phyloP scores from a whole-genome alignment of 2,797 vertebrate genomes.

The Myotis findleyi region DNA sequence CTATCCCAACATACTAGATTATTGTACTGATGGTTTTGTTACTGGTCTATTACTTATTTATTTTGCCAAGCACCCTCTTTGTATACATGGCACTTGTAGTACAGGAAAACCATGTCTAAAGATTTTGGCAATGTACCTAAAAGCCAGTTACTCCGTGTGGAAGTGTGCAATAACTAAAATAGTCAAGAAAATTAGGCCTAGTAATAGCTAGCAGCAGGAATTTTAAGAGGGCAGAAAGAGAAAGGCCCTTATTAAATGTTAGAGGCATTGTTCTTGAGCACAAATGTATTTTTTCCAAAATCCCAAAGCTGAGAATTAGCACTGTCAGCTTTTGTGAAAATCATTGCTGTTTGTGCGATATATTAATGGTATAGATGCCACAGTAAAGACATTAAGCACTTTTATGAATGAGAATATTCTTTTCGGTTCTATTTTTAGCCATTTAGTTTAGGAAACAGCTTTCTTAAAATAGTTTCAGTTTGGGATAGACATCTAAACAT shows the following conservation, averaged over 20 bases:
- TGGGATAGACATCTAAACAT: background rate
- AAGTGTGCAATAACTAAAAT: background rate
- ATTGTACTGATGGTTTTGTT: background rate
- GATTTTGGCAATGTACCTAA: background rate
- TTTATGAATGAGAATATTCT: background rate
- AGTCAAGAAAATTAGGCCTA: background rate
- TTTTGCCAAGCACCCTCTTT: background rate
- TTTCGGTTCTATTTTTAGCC: conserved; percentile 13
- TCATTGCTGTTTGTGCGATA: background rate
- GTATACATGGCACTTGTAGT: background rate
- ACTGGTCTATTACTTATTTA: background rate
- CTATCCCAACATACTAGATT: background rate
- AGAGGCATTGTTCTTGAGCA: background rate
- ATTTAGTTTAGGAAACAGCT: conserved; percentile 33
- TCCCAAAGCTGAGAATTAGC: background rate
- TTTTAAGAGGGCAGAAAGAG: background rate
- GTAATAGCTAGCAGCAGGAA: background rate
- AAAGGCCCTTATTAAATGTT: background rate
- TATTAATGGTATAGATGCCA: background rate
- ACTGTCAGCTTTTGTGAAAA: background rate
- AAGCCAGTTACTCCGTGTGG: background rate
- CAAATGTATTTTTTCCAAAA: background rate
- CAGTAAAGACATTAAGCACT: background rate
- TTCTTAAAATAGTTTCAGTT: conserved; percentile 6
- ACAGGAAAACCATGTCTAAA: background rate